Percentiles rank a stretch among this genome's conserved stretches.
Conservation (phyloP, 2,888 invertebrate species). For the Eretmocerus hayati region DNA sequence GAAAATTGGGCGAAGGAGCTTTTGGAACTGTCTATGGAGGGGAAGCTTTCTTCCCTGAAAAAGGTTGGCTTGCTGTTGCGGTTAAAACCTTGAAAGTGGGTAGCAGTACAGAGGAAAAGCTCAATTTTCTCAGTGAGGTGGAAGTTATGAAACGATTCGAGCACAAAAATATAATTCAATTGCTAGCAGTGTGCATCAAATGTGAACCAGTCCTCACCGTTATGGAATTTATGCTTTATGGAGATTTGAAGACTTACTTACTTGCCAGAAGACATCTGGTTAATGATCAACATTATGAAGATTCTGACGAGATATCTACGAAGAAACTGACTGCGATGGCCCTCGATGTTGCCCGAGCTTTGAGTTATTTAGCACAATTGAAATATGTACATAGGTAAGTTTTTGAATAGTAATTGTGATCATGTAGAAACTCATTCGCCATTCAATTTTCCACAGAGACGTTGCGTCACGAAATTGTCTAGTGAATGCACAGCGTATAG, state of each 20-base stretch:
- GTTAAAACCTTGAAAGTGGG: conserved; percentile 83
- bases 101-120: conserved; percentile 74
- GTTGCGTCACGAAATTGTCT: conserved; percentile 74
- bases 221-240: conserved; percentile 92
- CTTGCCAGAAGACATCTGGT: conserved; percentile 78
- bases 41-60: conserved; percentile 65
- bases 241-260: conserved; percentile 83
- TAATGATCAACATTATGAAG: conserved; percentile 56
- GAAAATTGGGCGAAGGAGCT: conserved; percentile 81
- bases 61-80: conserved; percentile 77
- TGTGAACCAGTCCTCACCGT: conserved; percentile 83
- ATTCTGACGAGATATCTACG: conserved; percentile 70
- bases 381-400: conserved; percentile 76
- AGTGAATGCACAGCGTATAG: conserved; percentile 63
- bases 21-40: conserved; percentile 91
- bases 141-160: conserved; percentile 91
- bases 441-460: conserved; percentile 55
- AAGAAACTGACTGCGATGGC: conserved; percentile 79
- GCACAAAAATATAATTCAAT: conserved; percentile 78
- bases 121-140: conserved; percentile 87
- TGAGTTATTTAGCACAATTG: conserved; percentile 74
- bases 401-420: not conserved
- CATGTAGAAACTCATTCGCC: too few species aligned
- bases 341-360: conserved; percentile 77
- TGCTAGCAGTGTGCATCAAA: conserved; percentile 80